A percentile compares a stretch with the other conserved stretches of the same genome.
These are phyloP conservation scores for Phrynocephalus vlangalii DNA, from an alignment of 2,797 vertebrate species.

Conservation along the genomic window DNA sequence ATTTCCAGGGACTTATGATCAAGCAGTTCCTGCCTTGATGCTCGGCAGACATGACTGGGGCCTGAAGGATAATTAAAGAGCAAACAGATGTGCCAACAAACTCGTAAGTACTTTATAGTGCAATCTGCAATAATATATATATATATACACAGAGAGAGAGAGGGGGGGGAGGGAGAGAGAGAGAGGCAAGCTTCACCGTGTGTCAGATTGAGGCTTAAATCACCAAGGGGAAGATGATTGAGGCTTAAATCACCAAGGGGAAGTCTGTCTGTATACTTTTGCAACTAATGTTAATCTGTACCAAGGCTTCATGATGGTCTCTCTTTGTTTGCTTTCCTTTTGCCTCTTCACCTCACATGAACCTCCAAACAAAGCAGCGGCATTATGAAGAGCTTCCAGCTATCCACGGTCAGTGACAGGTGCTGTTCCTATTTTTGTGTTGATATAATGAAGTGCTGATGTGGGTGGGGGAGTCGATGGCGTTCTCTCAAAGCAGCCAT, in stretches of 20 bases:
- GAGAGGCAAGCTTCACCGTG: background rate
- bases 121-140: no score
- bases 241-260: background rate
- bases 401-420: conserved; percentile 3
- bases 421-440: conserved; percentile 33
- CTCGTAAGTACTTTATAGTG: background rate
- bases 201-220: background rate
- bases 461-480: background rate
- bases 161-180: no score
- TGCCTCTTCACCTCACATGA: conserved; percentile 36
- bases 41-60: conserved; percentile 5
- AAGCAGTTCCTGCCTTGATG: background rate
- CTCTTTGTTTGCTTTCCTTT: background rate
- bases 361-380: conserved; percentile 43
- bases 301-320: conserved; percentile 12
- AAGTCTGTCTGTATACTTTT: background rate
- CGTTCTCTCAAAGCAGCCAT: background rate
- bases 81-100: conserved; percentile 2
- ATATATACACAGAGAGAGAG: no score
- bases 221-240: background rate
- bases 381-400: background rate
- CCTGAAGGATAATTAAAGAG: conserved; percentile 38
- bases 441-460: conserved; percentile 43
- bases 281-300: background rate
- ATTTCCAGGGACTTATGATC: background rate